Conservation (phyloP, 2,113 vertebrate genomes). For the Balaeniceps rex region DNA sequence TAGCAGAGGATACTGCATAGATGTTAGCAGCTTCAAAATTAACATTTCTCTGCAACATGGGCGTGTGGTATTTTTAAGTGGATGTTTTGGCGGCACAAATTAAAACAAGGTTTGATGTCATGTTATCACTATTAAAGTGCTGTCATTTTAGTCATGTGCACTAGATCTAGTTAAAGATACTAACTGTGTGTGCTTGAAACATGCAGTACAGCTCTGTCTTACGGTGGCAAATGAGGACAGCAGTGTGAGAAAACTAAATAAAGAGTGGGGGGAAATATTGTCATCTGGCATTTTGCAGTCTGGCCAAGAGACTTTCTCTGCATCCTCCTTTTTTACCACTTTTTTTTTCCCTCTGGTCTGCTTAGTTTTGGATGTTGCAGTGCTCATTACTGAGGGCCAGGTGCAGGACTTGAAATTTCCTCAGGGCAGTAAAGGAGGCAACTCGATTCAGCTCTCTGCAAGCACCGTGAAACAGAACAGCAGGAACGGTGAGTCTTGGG, state of each 20-base stretch:
- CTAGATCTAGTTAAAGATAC: not conserved
- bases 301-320: not conserved
- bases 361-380: constrained; percentile 93
- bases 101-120: not conserved
- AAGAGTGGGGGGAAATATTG: not conserved
- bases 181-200: not conserved
- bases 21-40: not conserved
- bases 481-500: constrained; percentile 87
- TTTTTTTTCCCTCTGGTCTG: not conserved
- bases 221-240: not conserved
- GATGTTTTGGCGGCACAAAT: not conserved
- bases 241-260: not conserved
- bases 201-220: not conserved
- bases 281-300: not conserved
- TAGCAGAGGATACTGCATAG: not conserved
- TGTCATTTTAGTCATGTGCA: not conserved
- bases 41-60: not conserved
- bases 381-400: constrained; percentile 96
- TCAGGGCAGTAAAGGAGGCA: constrained; percentile 87
- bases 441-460: constrained; percentile 95
- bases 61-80: not conserved
- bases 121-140: not conserved
- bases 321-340: not conserved
- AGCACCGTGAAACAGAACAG: constrained; percentile 98
- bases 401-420: constrained; percentile 98